phyloP scores from a whole-genome alignment of 2,888 invertebrate genomes.

The Cryptocephalus primarius region DNA sequence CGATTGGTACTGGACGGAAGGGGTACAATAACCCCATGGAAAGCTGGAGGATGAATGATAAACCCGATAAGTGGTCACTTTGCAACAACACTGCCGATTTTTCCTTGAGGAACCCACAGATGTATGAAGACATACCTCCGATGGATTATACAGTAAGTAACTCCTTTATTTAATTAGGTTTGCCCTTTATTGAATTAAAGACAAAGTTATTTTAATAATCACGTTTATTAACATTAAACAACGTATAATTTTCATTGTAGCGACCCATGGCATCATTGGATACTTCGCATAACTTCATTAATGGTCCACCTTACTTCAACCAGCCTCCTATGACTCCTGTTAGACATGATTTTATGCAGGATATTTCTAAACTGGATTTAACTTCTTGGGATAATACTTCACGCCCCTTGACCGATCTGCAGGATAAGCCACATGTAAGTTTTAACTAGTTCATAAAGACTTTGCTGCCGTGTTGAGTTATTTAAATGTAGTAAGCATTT shows the following conservation, averaged over 20 bases:
- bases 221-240: no score
- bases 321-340: conserved; percentile 20
- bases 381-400: conserved; percentile 27
- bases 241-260: conserved; percentile 7
- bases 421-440: conserved; percentile 35
- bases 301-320: conserved; percentile 24
- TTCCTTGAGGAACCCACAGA: conserved; percentile 22
- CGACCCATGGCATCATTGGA: conserved; percentile 26
- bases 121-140: conserved; percentile 36
- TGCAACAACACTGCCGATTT: conserved; percentile 17
- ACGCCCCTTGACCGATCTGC: conserved; percentile 28
- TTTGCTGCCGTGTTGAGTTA: no score
- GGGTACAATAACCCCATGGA: conserved; percentile 27
- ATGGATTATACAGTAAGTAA: conserved; percentile 38
- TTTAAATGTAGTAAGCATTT: no score
- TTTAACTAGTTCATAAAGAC: neutral
- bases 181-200: no score
- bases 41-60: conserved; percentile 13
- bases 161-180: neutral
- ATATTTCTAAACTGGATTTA: conserved; percentile 28
- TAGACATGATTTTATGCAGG: conserved; percentile 27
- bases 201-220: no score
- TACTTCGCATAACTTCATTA: conserved; percentile 26
- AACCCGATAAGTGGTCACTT: conserved; percentile 14
- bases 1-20: conserved; percentile 78